These are phyloP conservation scores for Zenarchopterus dispar DNA, from an alignment of 2,797 vertebrate genomes.

Conservation along the genomic window DNA sequence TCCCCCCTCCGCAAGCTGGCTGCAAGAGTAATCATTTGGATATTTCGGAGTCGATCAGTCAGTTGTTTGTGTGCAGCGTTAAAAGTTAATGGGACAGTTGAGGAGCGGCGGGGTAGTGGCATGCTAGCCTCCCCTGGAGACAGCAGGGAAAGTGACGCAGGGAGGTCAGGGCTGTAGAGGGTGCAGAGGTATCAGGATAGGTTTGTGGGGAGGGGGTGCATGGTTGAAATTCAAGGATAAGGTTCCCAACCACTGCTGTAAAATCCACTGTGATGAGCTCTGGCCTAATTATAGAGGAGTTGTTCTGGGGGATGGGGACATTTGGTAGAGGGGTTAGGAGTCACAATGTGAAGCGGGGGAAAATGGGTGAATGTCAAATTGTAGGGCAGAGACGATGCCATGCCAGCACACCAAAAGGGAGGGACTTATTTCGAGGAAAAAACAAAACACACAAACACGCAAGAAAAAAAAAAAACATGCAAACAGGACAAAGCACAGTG, in stretches of 20 bases:
- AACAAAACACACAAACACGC: constrained; percentile 14
- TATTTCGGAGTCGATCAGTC: constrained; percentile 13
- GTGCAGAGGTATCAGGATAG: constrained; percentile 36
- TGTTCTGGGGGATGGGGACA: constrained; percentile 33
- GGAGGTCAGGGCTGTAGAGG: constrained; percentile 54
- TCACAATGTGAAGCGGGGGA: constrained; percentile 43
- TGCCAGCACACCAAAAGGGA: constrained; percentile 41
- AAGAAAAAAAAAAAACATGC: constrained; percentile 35
- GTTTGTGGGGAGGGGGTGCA: constrained; percentile 44
- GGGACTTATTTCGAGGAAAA: constrained; percentile 25
- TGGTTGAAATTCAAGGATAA: constrained; percentile 81
- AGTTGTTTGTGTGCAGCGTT: background rate
- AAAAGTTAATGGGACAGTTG: background rate
- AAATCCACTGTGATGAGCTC: constrained; percentile 74
- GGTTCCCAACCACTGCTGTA: constrained; percentile 80
- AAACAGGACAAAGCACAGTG: constrained; percentile 35
- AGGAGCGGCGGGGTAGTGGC: constrained; percentile 5
- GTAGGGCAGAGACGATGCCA: constrained; percentile 34
- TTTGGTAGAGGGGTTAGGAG: constrained; percentile 52
- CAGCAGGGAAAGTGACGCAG: constrained; percentile 44
- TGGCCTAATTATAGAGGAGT: constrained; percentile 79
- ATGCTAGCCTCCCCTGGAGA: constrained; percentile 28
- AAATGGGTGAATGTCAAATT: constrained; percentile 60
- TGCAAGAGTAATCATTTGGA: constrained; percentile 24
- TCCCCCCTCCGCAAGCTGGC: background rate